Conservation (phyloP, 2,797 vertebrate genomes). For the Etheostoma nigrum region DNA sequence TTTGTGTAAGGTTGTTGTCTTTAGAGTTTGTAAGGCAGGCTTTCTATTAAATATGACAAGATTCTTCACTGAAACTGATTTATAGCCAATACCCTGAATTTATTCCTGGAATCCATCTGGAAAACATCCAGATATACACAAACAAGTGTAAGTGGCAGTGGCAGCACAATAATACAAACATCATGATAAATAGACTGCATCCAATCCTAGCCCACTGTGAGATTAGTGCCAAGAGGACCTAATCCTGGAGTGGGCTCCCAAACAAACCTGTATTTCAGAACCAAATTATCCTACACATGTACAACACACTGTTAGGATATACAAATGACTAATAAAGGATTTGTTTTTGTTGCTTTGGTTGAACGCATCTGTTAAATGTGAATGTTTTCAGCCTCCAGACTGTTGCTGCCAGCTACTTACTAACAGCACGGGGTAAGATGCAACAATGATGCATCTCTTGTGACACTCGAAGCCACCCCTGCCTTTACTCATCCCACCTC, state of each 20-base stretch:
- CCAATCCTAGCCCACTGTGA: conserved; percentile 31
- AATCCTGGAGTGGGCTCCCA: conserved; percentile 30
- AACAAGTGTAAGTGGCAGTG: background rate
- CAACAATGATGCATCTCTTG: conserved; percentile 35
- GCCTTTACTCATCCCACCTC: conserved; percentile 45
- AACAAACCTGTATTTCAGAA: conserved; percentile 32
- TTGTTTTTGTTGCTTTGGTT: background rate
- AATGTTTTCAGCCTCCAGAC: conserved; percentile 7
- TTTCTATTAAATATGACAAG: conserved; percentile 19
- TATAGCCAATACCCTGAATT: conserved; percentile 25
- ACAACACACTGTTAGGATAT: background rate
- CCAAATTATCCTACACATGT: conserved; percentile 27
- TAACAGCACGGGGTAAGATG: conserved; percentile 9
- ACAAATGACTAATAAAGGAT: no score
- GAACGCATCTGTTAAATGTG: conserved; percentile 8
- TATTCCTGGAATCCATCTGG: conserved; percentile 49
- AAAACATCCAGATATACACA: conserved; percentile 8
- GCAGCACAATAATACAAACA: conserved; percentile 4
- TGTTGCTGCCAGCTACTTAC: conserved; percentile 5
- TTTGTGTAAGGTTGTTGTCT: background rate
- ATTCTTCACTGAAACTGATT: conserved; percentile 29
- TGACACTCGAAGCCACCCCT: conserved; percentile 37
- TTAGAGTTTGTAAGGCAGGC: background rate
- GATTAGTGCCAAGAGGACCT: conserved; percentile 33
- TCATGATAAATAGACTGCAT: conserved; percentile 15